Conservation (phyloP, 1,140 invertebrate genomes). For the Leptinotarsa lineolata region DNA sequence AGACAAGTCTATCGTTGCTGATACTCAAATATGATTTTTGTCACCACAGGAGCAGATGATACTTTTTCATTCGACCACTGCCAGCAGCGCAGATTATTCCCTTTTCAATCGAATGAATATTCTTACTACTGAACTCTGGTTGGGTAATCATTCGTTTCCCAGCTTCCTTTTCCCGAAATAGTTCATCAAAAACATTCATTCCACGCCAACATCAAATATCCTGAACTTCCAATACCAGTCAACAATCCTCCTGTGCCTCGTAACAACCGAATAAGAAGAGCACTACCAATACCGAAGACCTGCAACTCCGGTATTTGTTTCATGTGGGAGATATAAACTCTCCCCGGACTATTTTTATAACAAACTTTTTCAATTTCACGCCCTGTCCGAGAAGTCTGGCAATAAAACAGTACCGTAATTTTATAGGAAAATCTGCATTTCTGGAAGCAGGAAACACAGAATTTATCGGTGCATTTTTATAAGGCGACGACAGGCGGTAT, state of each 20-base stretch:
- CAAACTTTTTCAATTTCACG: slow-evolving; percentile 52
- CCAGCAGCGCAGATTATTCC: too few relatives aligned
- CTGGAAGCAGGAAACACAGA: slow-evolving; percentile 33
- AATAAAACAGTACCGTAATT: slow-evolving; percentile 39
- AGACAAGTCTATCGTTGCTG: too few relatives aligned
- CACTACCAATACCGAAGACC: slow-evolving; percentile 27
- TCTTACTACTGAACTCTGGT: too few relatives aligned
- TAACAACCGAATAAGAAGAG: slow-evolving; percentile 13
- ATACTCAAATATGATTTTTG: too few relatives aligned
- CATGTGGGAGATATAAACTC: slow-evolving; percentile 42
- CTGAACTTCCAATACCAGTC: not conserved
- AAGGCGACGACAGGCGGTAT: slow-evolving; percentile 39
- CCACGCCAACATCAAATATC: too few relatives aligned
- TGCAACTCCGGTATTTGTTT: slow-evolving; percentile 41
- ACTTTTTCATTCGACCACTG: too few relatives aligned
- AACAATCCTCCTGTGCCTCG: slow-evolving; percentile 20
- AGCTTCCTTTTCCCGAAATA: too few relatives aligned
- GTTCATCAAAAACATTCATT: not conserved
- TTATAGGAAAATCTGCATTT: slow-evolving; percentile 42
- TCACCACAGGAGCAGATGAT: too few relatives aligned
- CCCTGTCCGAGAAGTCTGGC: slow-evolving; percentile 43
- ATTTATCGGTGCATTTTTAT: slow-evolving; percentile 46
- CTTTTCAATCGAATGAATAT: too few relatives aligned
- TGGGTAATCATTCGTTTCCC: too few relatives aligned
- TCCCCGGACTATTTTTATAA: slow-evolving; percentile 46